phyloP scores from a whole-genome alignment of 2,797 vertebrate genomes.

The Threskiornis aethiopicus region DNA sequence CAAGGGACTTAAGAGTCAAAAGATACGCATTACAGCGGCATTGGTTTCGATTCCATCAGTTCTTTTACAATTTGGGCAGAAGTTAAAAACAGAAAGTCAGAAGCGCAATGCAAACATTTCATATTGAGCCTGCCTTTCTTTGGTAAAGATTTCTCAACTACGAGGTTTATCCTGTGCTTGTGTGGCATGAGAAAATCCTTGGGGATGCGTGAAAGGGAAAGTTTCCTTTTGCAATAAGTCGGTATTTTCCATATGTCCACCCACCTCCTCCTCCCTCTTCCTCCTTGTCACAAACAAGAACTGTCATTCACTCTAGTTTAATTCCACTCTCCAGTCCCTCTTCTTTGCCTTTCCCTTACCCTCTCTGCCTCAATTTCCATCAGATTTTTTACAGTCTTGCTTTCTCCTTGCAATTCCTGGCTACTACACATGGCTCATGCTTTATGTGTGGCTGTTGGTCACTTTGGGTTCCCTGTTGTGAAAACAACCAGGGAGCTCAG shows the following conservation, averaged over 20 bases:
- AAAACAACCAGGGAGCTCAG: background rate
- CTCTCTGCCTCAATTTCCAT: background rate
- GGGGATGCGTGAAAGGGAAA: background rate
- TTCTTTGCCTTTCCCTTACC: background rate
- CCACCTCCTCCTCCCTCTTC: background rate
- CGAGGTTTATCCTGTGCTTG: background rate
- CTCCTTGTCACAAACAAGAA: background rate
- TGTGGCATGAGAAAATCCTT: background rate
- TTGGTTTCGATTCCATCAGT: background rate
- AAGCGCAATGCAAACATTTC: background rate
- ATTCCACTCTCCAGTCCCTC: background rate
- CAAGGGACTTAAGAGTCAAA: slow-evolving; percentile 48
- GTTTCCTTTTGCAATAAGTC: background rate
- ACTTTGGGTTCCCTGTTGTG: background rate
- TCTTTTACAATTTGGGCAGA: background rate
- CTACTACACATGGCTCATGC: accelerated
- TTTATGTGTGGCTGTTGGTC: background rate
- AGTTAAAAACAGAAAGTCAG: background rate
- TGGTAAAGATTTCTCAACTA: background rate
- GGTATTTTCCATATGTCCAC: background rate
- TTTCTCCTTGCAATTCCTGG: background rate
- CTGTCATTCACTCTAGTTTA: background rate
- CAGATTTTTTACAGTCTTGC: background rate
- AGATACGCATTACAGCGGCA: background rate
- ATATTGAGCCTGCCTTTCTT: background rate